Evolutionary conservation across 2,888 invertebrate genomes (phyloP).

Genomic region (Cantharis rustica): DNA sequence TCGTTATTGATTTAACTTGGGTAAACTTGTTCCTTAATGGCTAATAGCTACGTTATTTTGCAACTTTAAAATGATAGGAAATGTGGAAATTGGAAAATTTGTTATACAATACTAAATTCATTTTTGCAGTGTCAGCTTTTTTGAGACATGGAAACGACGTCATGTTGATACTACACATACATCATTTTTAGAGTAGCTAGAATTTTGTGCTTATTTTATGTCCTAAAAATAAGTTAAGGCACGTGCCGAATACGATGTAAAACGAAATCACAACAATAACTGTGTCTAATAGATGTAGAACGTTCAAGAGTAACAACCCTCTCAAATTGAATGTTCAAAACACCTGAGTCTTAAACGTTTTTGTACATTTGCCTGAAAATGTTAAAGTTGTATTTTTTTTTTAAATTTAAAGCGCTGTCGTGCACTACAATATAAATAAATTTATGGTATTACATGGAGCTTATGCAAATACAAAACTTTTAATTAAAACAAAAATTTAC

Average conservation of each 20-base stretch:
- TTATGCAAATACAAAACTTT: not conserved
- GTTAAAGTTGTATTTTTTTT: not conserved
- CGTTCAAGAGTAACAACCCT: slow-evolving; percentile 14
- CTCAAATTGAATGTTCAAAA: slow-evolving; percentile 1
- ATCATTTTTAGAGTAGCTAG: not conserved
- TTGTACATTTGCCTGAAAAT: not conserved
- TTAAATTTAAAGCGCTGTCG: not conserved
- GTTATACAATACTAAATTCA: no score
- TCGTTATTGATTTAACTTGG: not conserved
- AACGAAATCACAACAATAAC: slow-evolving; percentile 26
- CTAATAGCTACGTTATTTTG: not conserved
- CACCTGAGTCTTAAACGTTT: slow-evolving; percentile 10
- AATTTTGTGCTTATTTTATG: not conserved
- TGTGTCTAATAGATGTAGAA: slow-evolving; percentile 13
- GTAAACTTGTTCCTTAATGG: not conserved
- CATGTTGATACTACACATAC: not conserved
- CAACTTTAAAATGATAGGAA: no score
- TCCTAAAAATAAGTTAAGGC: not conserved
- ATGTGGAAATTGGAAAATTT: no score
- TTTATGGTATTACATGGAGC: not conserved
- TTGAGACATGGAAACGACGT: not conserved
- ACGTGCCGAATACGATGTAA: slow-evolving; percentile 20
- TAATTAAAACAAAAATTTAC: not conserved
- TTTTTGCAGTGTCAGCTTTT: not conserved
- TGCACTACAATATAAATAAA: not conserved